Percentiles rank a stretch among this genome's conserved stretches.
Conservation (phyloP, 2,113 vertebrate genomes). For the Romanogobio albipinnatus region DNA sequence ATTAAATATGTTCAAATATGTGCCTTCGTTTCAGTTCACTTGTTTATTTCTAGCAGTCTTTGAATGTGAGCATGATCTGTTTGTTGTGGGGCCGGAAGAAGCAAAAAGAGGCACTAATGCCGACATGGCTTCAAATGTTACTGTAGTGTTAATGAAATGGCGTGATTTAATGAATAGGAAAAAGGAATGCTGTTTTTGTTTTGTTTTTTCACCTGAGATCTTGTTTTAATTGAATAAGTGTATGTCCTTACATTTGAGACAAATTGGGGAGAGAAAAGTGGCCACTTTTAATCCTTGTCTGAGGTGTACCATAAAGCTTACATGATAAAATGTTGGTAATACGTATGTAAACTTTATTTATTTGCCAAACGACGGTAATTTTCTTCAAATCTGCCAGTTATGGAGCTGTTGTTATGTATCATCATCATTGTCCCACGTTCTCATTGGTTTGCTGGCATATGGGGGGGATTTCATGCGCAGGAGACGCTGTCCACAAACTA, state of each 20-base stretch:
- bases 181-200: background rate
- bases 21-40: background rate
- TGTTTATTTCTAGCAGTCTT: conserved; percentile 15
- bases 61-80: conserved; percentile 18
- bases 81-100: conserved; percentile 1
- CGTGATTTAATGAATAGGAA: conserved; percentile 47
- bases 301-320: no score
- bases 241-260: conserved; percentile 32
- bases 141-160: conserved; percentile 38
- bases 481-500: no score
- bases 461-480: no score
- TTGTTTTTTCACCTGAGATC: conserved; percentile 30
- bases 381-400: no score
- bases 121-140: conserved; percentile 26
- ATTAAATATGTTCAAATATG: background rate
- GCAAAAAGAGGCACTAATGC: background rate
- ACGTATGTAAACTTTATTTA: no score
- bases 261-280: conserved; percentile 17
- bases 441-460: no score
- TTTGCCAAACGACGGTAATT: no score
- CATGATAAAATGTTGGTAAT: no score
- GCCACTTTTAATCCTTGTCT: background rate
- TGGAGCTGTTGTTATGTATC: no score
- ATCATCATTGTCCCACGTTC: no score
- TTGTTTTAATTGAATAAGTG: conserved; percentile 51